phyloP scores from a whole-genome alignment of 2,888 invertebrate genomes.

The Synergus laeviventris region DNA sequence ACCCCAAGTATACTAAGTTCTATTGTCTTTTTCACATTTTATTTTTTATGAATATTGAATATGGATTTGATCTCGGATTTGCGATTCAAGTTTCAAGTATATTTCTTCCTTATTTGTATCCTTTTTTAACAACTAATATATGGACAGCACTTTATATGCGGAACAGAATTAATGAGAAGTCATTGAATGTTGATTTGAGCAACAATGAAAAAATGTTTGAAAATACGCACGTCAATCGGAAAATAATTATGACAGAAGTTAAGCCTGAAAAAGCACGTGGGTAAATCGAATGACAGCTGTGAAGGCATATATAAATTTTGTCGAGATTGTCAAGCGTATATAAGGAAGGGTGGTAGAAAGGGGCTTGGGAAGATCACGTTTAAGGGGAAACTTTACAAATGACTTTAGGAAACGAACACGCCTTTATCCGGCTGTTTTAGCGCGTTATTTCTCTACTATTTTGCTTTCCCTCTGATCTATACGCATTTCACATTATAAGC shows the following conservation, averaged over 20 bases:
- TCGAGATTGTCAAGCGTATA: conserved; percentile 41
- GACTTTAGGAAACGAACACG: conserved; percentile 73
- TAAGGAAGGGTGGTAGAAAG: conserved; percentile 61
- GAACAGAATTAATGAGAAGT: too few species aligned
- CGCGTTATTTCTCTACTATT: conserved; percentile 59
- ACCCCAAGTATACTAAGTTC: conserved; percentile 32
- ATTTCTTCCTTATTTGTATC: background rate
- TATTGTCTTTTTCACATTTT: conserved; percentile 19
- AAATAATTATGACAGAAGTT: conserved; percentile 14
- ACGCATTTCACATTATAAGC: conserved; percentile 41
- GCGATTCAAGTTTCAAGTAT: background rate
- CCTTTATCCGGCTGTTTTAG: conserved; percentile 68
- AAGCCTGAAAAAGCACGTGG: conserved; percentile 40
- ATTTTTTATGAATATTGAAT: background rate
- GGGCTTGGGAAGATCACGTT: conserved; percentile 71
- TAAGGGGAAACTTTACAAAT: conserved; percentile 67
- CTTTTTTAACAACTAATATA: background rate
- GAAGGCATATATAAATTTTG: conserved; percentile 47
- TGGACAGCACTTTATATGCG: too few species aligned
- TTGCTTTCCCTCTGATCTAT: conserved; percentile 52
- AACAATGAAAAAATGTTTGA: conserved; percentile 49
- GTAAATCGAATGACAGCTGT: conserved; percentile 54
- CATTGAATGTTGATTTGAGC: background rate
- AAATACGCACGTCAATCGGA: conserved; percentile 47
- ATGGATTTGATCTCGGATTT: background rate